These are phyloP conservation scores for Chelonia mydas DNA, from an alignment of 2,797 vertebrate genomes.

Conservation along the genomic window DNA sequence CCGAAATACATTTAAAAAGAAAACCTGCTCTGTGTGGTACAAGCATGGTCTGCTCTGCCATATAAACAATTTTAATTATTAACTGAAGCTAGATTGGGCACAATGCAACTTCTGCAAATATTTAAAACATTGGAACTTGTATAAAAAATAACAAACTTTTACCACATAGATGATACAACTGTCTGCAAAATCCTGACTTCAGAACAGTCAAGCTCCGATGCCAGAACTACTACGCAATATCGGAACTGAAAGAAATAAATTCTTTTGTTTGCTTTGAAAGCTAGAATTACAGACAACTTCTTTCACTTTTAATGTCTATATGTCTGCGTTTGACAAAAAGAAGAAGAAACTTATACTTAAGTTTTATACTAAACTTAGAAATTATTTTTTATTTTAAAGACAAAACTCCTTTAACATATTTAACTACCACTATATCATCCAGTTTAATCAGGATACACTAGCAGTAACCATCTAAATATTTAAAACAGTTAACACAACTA, in stretches of 20 bases:
- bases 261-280: background rate
- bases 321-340: background rate
- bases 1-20: background rate
- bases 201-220: background rate
- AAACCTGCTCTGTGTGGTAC: background rate
- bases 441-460: background rate
- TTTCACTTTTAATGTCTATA: background rate
- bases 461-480: background rate
- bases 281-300: background rate
- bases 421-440: background rate
- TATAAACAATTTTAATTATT: background rate
- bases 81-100: background rate
- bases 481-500: background rate
- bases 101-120: background rate
- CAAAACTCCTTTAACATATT: background rate
- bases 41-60: background rate
- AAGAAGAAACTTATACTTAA: background rate
- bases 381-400: background rate
- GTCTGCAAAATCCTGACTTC: background rate
- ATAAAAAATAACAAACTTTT: background rate
- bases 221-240: background rate
- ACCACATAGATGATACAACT: background rate
- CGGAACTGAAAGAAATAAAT: background rate
- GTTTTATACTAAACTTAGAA: background rate
- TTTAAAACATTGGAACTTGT: background rate